Conservation (phyloP, 2,797 vertebrate species). For the Bradypus variegatus region DNA sequence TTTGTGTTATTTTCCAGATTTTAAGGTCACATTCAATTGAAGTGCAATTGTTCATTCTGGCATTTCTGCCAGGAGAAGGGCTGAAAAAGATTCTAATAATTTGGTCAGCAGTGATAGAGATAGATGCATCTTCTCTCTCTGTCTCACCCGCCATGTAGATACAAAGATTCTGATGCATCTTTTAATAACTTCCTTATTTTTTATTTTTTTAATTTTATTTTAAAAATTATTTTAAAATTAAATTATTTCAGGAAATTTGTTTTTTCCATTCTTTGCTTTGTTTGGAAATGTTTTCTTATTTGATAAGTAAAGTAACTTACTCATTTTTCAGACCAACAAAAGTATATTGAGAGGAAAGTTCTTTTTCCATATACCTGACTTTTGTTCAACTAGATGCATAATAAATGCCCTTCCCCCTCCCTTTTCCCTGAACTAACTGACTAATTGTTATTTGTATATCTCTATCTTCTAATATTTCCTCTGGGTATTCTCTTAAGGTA, state of each 20-base stretch:
- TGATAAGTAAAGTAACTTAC: background rate
- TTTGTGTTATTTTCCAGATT: conserved; percentile 65
- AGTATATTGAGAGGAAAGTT: conserved; percentile 66
- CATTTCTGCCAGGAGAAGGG: conserved; percentile 37
- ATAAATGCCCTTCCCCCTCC: conserved; percentile 19
- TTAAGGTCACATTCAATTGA: conserved; percentile 70
- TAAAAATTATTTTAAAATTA: too few species aligned
- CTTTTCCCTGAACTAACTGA: conserved; percentile 61
- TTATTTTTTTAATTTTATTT: background rate
- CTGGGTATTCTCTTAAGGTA: conserved; percentile 62
- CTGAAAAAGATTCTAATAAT: conserved; percentile 56
- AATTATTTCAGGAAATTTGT: too few species aligned
- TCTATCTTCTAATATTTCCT: conserved; percentile 65
- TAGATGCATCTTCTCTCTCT: background rate
- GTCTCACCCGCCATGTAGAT: background rate
- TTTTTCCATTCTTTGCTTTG: too few species aligned
- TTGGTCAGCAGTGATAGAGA: conserved; percentile 52
- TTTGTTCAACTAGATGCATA: background rate
- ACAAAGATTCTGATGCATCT: conserved; percentile 42
- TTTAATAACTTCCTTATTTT: conserved; percentile 43
- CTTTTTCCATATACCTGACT: conserved; percentile 62
- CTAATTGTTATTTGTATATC: conserved; percentile 69
- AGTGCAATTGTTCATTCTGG: conserved; percentile 61
- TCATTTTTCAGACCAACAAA: conserved; percentile 41
- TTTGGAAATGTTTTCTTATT: too few species aligned